Base-by-base conservation (phyloP, 2,797 vertebrate genomes). In the Fistularia commersonii region DNA sequence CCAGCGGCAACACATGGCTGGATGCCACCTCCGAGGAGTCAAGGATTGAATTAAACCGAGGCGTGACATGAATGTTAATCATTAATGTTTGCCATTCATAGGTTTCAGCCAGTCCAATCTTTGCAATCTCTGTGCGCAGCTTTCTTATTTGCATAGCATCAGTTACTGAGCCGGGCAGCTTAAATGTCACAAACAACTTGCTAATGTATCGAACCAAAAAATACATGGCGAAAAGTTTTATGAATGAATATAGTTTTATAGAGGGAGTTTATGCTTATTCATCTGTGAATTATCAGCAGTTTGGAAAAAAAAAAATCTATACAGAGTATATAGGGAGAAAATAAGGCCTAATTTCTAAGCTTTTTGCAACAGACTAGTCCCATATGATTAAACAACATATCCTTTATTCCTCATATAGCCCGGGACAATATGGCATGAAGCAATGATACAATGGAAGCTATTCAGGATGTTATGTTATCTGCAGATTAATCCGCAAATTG, bases 1-100 rank as follows among this genome's bases (percentile, higher is more conserved):
- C 87, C 41, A 52, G 83, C 81, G 80, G 76, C 35, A 34, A 32
- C 36, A 32, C 32, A 14, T 62, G 62, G 58, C 32, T 37, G 48
- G 32, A 57, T 55, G 6, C 45, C 67, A 62, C 53, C 42, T 11
- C 0, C 34, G 52, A 48, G 35, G 41, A 37, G 0, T 55, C 55
- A 8, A 60, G 69, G 54, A 52, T 48, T 83, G 82, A 83, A 82
- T 80, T 78, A 82, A 78, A 54, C 76, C 71, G 81, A 81, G 75
- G 77, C 84, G 79, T 79, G 80, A 80, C 79, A 66, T 69, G 82
- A 84, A 86, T 87, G 75, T 69, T 79, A 83, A 85, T 75, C 48
- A 67, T 68, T 38, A 66, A 52, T 3, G 8, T 69, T 52, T 12
- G 47, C 77, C 83, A 84, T 82, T 85, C 81, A 85, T 79, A 54